These are phyloP conservation scores for Peribatodes rhomboidaria DNA, from an alignment of 2,888 invertebrate genomes.

Conservation along the genomic window DNA sequence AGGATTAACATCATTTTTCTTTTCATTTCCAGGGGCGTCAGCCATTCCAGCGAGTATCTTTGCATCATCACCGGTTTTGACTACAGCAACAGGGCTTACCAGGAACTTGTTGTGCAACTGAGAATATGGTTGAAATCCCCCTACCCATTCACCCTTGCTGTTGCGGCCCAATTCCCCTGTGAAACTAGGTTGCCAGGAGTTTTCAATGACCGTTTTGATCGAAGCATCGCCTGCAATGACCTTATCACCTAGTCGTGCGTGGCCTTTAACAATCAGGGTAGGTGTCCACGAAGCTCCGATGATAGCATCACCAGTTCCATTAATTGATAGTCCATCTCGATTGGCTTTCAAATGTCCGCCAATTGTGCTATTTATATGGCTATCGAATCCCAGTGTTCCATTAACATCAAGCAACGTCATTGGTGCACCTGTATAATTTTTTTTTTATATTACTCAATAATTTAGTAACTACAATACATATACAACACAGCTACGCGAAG, in stretches of 20 bases:
- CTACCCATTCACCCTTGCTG: background rate
- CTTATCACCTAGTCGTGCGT: background rate
- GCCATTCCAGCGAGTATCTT: conserved; percentile 1
- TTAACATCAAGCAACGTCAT: background rate
- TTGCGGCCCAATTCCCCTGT: background rate
- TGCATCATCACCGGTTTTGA: conserved; percentile 5
- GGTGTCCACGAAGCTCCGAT: conserved; percentile 7
- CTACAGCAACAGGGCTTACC: background rate
- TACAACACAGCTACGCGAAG: too few relatives aligned
- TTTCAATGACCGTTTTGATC: background rate
- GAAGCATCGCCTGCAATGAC: conserved; percentile 3
- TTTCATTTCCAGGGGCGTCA: background rate
- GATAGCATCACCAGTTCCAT: background rate
- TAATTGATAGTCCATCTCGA: conserved; percentile 5
- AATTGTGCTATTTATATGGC: background rate
- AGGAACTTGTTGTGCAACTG: background rate
- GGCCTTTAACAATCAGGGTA: background rate
- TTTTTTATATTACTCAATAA: too few relatives aligned
- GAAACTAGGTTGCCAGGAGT: conserved; percentile 5
- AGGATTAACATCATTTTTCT: background rate
- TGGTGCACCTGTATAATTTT: background rate
- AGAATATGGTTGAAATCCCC: background rate
- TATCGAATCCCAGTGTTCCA: conserved; percentile 5
- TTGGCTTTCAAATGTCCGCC: background rate
- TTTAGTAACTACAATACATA: too few relatives aligned